Evolutionary conservation across 2,888 invertebrate genomes (phyloP).

Genomic region (Amphiduros pacificus): DNA sequence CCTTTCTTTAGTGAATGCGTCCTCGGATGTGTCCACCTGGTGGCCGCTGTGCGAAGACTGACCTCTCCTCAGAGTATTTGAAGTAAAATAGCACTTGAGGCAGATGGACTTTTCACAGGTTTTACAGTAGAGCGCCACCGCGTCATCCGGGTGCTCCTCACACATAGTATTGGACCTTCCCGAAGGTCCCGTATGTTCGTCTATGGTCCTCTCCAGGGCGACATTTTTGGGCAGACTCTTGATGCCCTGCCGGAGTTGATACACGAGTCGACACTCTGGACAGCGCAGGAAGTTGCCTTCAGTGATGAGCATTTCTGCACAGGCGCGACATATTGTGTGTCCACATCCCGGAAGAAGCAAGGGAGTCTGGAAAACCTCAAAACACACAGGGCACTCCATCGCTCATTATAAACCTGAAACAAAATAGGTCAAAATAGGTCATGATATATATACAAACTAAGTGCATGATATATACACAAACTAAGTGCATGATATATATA

Average conservation of each 20-base stretch:
- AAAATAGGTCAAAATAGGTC: too few relatives aligned
- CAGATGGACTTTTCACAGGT: constrained; percentile 32
- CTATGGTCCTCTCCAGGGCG: constrained; percentile 27
- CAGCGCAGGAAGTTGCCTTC: constrained; percentile 29
- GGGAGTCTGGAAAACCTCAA: constrained; percentile 29
- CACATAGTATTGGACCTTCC: constrained; percentile 19
- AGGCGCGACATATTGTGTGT: constrained; percentile 28
- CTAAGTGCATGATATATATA: too few relatives aligned
- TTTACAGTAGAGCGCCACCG: constrained; percentile 28
- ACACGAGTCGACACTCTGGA: constrained; percentile 31
- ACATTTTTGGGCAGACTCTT: constrained; percentile 32
- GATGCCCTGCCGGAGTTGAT: constrained; percentile 27
- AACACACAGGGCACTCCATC: constrained; percentile 34
- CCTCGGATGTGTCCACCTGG: constrained; percentile 32
- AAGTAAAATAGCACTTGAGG: constrained; percentile 30
- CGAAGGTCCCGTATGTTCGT: constrained; percentile 6
- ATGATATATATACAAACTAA: too few relatives aligned
- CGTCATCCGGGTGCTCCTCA: constrained; percentile 30
- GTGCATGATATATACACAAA: too few relatives aligned
- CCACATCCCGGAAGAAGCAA: constrained; percentile 31
- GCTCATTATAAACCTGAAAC: background rate
- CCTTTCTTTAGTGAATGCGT: constrained; percentile 27
- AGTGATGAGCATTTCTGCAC: constrained; percentile 27
- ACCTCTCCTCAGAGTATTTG: constrained; percentile 20
- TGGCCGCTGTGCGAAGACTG: constrained; percentile 24